These are phyloP conservation scores for Haemorhous mexicanus DNA, from an alignment of 2,113 vertebrate genomes.

Conservation along the genomic window DNA sequence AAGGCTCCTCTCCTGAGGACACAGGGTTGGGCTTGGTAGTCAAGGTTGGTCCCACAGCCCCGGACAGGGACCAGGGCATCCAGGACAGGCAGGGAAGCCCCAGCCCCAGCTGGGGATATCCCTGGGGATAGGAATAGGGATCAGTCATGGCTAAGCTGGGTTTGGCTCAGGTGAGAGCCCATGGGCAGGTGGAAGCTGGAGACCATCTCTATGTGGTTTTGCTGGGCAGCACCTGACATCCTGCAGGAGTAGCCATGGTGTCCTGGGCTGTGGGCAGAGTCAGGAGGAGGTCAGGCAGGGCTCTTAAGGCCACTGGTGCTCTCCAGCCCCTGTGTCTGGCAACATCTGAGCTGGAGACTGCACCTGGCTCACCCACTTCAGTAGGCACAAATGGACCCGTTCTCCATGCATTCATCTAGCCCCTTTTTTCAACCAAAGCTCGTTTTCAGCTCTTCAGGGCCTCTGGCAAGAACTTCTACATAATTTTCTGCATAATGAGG, in stretches of 20 bases:
- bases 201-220: too few relatives aligned
- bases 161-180: accelerated
- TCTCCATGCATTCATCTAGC: neutral
- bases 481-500: neutral
- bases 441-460: neutral
- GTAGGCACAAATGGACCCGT: neutral
- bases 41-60: neutral
- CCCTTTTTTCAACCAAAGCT: neutral
- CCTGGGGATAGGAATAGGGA: neutral
- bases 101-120: neutral
- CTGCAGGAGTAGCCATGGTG: accelerated
- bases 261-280: too few relatives aligned
- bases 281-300: neutral
- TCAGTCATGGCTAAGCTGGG: neutral
- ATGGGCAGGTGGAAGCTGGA: neutral
- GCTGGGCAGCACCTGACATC: neutral
- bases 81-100: accelerated
- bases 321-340: neutral
- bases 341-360: neutral
- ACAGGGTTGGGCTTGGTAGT: too few relatives aligned
- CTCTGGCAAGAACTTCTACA: neutral
- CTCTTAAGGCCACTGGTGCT: neutral
- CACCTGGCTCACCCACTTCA: neutral
- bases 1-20: neutral
- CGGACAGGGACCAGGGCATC: neutral